Conservation (phyloP, 2,797 vertebrate species). For the Macroramphosus scolopax region DNA sequence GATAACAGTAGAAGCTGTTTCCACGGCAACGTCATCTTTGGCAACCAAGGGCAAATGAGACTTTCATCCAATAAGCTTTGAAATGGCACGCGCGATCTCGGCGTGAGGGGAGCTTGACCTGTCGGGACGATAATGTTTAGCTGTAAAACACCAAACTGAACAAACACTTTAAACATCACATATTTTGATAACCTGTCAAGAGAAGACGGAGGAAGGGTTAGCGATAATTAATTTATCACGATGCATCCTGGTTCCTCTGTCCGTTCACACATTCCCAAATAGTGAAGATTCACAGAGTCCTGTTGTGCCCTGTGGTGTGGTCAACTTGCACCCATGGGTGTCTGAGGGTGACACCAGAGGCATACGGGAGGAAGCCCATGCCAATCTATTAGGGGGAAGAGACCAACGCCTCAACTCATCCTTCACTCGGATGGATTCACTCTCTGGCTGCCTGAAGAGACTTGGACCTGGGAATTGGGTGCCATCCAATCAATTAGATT, state of each 20-base stretch:
- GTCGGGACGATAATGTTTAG: conserved; percentile 56
- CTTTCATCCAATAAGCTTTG: conserved; percentile 79
- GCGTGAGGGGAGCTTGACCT: conserved; percentile 77
- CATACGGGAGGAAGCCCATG: conserved; percentile 59
- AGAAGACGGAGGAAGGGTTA: no score
- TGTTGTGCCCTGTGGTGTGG: conserved; percentile 36
- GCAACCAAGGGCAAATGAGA: conserved; percentile 77
- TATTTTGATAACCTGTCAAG: conserved; percentile 2
- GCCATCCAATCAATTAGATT: conserved; percentile 80
- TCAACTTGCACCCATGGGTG: conserved; percentile 50
- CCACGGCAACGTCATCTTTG: conserved; percentile 95
- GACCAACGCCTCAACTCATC: conserved; percentile 67
- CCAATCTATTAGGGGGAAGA: conserved; percentile 69
- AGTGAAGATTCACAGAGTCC: conserved; percentile 30
- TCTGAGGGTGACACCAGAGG: conserved; percentile 59
- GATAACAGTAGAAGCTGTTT: conserved; percentile 89
- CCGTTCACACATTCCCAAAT: conserved; percentile 37
- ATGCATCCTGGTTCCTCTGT: conserved; percentile 8
- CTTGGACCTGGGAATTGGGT: conserved; percentile 75
- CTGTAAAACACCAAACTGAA: conserved; percentile 46
- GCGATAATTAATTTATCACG: conserved; percentile 21
- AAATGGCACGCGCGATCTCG: conserved; percentile 69
- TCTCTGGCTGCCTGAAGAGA: conserved; percentile 69
- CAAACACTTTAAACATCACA: conserved; percentile 3
- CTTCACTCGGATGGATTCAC: conserved; percentile 70